Evolutionary conservation across 2,113 vertebrate genomes (phyloP).

Genomic region (Ptilonorhynchus violaceus): DNA sequence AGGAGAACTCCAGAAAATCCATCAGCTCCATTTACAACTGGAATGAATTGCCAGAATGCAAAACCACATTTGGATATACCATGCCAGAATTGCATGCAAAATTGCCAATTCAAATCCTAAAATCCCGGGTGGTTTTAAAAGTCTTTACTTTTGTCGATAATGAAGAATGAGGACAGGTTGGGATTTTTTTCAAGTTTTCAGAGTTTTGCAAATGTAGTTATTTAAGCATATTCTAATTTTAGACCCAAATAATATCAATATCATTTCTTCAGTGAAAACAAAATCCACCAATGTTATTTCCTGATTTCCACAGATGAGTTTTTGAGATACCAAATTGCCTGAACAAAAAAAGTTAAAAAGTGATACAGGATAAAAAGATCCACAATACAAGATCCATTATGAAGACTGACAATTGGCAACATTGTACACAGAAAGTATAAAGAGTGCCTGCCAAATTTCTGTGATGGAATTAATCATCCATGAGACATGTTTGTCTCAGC

Average conservation of each 20-base stretch:
- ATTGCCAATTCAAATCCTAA: background rate
- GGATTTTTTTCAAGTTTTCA: background rate
- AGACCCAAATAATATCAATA: background rate
- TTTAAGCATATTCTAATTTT: background rate
- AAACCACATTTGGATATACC: background rate
- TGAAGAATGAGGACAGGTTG: background rate
- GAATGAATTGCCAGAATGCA: background rate
- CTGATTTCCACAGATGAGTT: background rate
- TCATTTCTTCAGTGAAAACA: background rate
- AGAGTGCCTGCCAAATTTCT: background rate
- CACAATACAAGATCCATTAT: background rate
- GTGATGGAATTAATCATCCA: background rate
- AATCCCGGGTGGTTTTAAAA: background rate
- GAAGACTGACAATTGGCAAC: background rate
- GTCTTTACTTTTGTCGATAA: background rate
- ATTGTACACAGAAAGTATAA: background rate
- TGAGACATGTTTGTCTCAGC: background rate
- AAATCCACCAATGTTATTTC: background rate
- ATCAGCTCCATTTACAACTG: background rate
- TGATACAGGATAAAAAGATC: background rate
- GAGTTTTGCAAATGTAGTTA: background rate
- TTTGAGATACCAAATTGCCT: background rate
- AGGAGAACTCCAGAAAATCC: background rate
- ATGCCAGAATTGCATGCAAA: background rate
- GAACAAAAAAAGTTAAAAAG: background rate